phyloP scores from a whole-genome alignment of 92 coral and sea anemone species.

The Ricordea florida region DNA sequence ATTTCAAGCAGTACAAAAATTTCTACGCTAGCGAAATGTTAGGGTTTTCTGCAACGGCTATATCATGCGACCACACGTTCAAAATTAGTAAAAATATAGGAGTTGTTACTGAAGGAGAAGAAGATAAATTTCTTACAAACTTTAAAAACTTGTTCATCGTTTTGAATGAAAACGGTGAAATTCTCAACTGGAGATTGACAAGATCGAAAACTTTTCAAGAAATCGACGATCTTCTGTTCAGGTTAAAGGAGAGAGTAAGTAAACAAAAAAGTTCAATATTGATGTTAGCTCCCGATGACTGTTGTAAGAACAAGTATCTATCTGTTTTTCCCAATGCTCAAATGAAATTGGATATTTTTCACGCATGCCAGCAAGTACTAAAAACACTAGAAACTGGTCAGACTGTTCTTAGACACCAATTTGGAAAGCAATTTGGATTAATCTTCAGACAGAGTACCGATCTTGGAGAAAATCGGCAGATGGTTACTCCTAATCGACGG shows the following conservation, averaged over 20 bases:
- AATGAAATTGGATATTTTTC: no score
- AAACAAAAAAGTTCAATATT: neutral
- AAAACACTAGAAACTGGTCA: conserved; percentile 15
- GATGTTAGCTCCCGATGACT: conserved; percentile 25
- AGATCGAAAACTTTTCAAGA: conserved; percentile 24
- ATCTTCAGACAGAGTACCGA: conserved; percentile 32
- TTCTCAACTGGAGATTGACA: conserved; percentile 37
- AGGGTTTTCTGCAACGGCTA: neutral
- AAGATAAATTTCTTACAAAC: conserved; percentile 8
- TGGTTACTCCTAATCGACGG: neutral
- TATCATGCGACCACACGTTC: conserved; percentile 40
- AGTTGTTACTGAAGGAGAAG: neutral
- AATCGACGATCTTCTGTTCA: conserved; percentile 7
- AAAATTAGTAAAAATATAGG: conserved; percentile 17
- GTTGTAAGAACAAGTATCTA: conserved; percentile 39
- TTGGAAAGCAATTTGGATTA: conserved; percentile 42
- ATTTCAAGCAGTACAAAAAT: conserved; percentile 12
- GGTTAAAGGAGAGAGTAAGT: neutral
- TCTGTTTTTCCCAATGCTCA: no score
- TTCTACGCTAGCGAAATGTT: neutral
- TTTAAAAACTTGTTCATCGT: conserved; percentile 14
- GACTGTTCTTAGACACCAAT: neutral
- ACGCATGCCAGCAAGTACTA: conserved; percentile 21
- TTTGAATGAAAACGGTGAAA: conserved; percentile 20
- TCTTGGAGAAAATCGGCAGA: conserved; percentile 5